Evolutionary conservation across 2,113 vertebrate species (phyloP), one percentile per base, ranked within the genome.

Genomic region (Turdus rufiventris): DNA sequence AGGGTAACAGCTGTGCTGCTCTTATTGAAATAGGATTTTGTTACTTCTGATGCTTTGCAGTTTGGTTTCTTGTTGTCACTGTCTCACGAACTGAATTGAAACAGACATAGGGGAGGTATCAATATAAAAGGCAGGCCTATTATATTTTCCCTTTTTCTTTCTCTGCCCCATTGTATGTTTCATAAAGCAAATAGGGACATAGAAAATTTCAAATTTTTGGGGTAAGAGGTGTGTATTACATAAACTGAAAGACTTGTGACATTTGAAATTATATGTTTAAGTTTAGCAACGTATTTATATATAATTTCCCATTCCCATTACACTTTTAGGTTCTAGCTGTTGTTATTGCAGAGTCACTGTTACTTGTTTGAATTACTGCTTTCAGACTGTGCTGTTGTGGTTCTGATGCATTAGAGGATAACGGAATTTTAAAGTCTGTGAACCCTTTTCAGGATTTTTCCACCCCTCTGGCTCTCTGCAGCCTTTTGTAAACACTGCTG

Each of bases 121-220:
- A 51, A 12, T 42, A 28, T 36, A 63, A 45, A 50, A 73, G 13
- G 23, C 45, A 57, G 90, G 12, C 3, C 3, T 45, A 3, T 25
- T 31, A 3, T 17, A 13, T 14, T 10, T 71, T 43, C 2, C 4
- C 7, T 61, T 19, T 6, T 9, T 38, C 8, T 5, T 67, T 53
- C 4, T 51, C 6, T 1, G 19, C 2, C 6, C 2, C 9, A 4
- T 38, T 8, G 0, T 36, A 11, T 5, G 5, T 54, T 57, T 89
- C 13, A 33, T 72, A 17, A 9, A 80, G 38, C 11, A 83, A 85
- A 58, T 0, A 40, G 12, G 25, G 33, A 60, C 1, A 5, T 0
- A 31, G 17, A 68, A 87, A 72, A 63, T 7, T 48, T 68, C 17
- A 61, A 19, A 12, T 8, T 20, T 33, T 53, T 1, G 23, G 23